phyloP scores from a whole-genome alignment of 2,888 invertebrate species.

The Troglohyphantes excavatus region DNA sequence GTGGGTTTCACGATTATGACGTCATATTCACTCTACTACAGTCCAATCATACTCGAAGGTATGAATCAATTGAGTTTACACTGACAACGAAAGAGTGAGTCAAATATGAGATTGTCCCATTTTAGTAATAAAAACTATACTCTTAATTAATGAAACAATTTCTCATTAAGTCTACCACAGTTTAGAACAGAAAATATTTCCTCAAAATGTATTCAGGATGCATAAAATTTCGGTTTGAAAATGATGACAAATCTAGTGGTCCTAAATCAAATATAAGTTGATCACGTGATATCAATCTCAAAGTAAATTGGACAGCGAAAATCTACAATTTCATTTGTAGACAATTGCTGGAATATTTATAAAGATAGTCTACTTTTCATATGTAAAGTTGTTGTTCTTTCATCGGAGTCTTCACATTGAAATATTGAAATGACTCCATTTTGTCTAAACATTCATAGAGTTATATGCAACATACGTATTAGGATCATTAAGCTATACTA shows the following conservation, averaged over 20 bases:
- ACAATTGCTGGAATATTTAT: conserved; percentile 11
- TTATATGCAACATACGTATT: conserved; percentile 11
- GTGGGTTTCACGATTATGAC: too few species aligned
- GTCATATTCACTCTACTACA: too few species aligned
- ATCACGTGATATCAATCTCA: neutral
- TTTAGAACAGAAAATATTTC: too few species aligned
- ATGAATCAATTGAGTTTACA: too few species aligned
- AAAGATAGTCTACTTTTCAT: neutral
- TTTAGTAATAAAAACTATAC: too few species aligned
- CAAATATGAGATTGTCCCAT: too few species aligned
- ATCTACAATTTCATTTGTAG: neutral
- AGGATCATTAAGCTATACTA: conserved; percentile 30
- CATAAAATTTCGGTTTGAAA: too few species aligned
- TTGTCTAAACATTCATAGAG: neutral
- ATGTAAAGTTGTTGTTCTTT: neutral
- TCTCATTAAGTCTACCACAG: too few species aligned
- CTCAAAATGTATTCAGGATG: neutral
- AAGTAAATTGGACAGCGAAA: conserved; percentile 21
- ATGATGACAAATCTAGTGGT: too few species aligned
- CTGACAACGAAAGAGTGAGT: too few species aligned
- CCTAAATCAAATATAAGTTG: neutral
- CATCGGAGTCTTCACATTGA: neutral
- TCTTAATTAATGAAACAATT: too few species aligned
- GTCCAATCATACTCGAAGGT: too few species aligned
- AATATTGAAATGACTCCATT: neutral